phyloP scores from a whole-genome alignment of 2,888 invertebrate species.

The Stratiomys singularior region DNA sequence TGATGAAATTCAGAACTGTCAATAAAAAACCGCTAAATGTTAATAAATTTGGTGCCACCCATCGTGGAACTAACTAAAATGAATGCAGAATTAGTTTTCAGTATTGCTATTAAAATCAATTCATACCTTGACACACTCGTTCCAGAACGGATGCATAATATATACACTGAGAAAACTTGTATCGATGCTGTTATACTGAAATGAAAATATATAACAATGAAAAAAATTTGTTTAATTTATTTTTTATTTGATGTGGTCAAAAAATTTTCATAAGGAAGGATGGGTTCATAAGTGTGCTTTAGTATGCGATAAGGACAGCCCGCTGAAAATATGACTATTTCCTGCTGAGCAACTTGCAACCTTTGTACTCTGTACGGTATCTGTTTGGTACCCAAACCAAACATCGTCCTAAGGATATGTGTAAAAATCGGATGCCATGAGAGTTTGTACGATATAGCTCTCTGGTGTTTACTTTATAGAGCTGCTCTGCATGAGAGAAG shows the following conservation, averaged over 20 bases:
- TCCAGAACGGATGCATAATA: slow-evolving; percentile 99
- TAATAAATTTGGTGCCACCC: slow-evolving; percentile 96
- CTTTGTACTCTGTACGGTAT: too few relatives aligned
- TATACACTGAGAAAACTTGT: slow-evolving; percentile 95
- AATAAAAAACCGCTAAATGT: slow-evolving; percentile 95
- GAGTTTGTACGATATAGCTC: too few relatives aligned
- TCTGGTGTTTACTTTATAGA: too few relatives aligned
- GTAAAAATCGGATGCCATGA: too few relatives aligned
- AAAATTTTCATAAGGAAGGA: not conserved
- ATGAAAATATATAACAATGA: slow-evolving; percentile 49
- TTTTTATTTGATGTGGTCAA: not conserved
- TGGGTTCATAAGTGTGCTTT: too few relatives aligned
- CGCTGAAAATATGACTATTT: too few relatives aligned
- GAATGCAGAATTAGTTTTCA: not conserved
- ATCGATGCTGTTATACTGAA: slow-evolving; percentile 95
- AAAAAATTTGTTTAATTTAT: not conserved
- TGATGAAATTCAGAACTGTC: slow-evolving; percentile 84
- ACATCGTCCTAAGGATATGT: too few relatives aligned
- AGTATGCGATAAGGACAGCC: too few relatives aligned
- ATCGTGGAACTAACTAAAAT: slow-evolving; percentile 88
- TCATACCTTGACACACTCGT: slow-evolving; percentile 91
- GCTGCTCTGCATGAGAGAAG: too few relatives aligned
- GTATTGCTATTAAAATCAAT: not conserved
- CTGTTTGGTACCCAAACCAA: too few relatives aligned
- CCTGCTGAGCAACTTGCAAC: too few relatives aligned